Base-by-base conservation (phyloP, 2,797 vertebrate species). In the Siniperca scherzeri region DNA sequence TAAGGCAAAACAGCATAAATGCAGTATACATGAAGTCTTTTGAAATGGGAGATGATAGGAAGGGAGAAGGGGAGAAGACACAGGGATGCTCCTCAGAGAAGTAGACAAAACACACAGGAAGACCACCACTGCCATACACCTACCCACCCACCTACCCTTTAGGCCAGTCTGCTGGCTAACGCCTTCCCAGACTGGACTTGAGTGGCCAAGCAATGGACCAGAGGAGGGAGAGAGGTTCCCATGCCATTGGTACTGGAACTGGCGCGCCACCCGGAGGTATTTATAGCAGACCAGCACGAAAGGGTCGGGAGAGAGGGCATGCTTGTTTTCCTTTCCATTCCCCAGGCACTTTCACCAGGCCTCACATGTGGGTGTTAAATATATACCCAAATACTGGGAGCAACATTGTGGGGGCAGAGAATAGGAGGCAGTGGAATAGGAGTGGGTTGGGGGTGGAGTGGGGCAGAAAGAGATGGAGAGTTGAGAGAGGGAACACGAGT, bases 291-390 rank as follows among this genome's bases (percentile, higher is more conserved):
- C 93, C 93, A 94, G 92, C 89, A 93, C 92, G 88, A 91, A 93
- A 96, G 93, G 95, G 95, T 95, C 93, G 66, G 91, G 94, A 94
- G 96, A 97, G 96, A 97, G 97, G 96, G 96, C 96, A 97, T 92
- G 96, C 95, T 97, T 98, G 97, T 98, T 98, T 98, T 97, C 96
- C 96, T 98, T 98, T 97, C 97, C 97, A 97, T 96, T 96, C 96
- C 97, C 97, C 93, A 96, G 96, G 96, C 95, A 92, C 96, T 92
- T 90, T 91, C 93, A 92, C 91, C 93, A 85, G 93, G 95, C 93
- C 96, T 96, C 86, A 94, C 96, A 96, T 94, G 95, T 95, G 96
- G 87, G 87, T 94, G 95, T 95, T 95, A 96, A 95, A 96, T 95
- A 96, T 95, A 96, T 94, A 95, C 93, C 93, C 93, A 94, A 95